Conservation (phyloP, 2,888 invertebrate genomes). For the Polyploca ridens region DNA sequence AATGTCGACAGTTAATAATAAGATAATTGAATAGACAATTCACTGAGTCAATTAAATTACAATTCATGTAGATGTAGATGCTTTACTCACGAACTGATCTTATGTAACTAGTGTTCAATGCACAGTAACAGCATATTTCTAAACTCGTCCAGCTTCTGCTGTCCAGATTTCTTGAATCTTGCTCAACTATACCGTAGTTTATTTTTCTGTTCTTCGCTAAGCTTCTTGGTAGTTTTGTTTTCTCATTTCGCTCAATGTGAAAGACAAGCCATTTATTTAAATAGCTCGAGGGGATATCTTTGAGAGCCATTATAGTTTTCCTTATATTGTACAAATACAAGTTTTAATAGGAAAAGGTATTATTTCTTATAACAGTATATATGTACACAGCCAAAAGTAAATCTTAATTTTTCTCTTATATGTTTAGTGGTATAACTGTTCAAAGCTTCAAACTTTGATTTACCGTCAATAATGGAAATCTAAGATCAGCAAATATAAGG, state of each 20-base stretch:
- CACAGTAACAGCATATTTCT: neutral
- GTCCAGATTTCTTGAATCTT: neutral
- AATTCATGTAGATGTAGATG: neutral
- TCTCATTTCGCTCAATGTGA: conserved; percentile 5
- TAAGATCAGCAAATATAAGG: too few relatives aligned
- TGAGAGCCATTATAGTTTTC: neutral
- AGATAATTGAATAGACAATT: conserved; percentile 3
- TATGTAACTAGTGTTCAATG: neutral
- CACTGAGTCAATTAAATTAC: conserved; percentile 1
- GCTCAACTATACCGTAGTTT: neutral
- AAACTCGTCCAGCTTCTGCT: neutral
- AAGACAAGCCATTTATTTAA: conserved; percentile 8
- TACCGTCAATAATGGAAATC: too few relatives aligned
- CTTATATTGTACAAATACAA: neutral
- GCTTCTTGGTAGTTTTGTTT: neutral
- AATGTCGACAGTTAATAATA: neutral
- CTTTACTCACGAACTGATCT: neutral
- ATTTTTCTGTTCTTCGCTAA: neutral
- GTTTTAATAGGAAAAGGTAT: neutral
- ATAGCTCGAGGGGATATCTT: neutral
- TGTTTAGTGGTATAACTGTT: too few relatives aligned
- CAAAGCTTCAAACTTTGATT: too few relatives aligned
- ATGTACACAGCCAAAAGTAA: neutral
- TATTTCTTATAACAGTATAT: neutral
- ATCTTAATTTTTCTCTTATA: neutral